Conservation (phyloP, 2,888 invertebrate species). For the Synergus umbraculus region DNA sequence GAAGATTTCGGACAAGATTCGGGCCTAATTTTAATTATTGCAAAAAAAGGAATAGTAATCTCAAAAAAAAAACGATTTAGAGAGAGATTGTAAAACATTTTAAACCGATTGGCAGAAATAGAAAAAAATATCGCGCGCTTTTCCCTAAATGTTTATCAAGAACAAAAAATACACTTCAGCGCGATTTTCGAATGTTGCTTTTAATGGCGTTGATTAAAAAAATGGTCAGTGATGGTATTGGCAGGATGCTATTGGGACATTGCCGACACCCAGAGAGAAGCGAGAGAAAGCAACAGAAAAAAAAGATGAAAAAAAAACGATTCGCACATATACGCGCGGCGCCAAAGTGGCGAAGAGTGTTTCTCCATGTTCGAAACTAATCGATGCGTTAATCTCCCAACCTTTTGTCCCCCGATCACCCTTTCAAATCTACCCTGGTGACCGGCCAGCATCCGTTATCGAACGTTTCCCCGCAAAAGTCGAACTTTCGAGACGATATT, state of each 20-base stretch:
- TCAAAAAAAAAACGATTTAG: no score
- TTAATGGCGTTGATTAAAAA: background rate
- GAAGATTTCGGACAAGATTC: background rate
- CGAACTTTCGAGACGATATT: constrained; percentile 30
- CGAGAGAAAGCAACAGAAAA: constrained; percentile 42
- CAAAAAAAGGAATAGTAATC: background rate
- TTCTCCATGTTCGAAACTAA: constrained; percentile 69
- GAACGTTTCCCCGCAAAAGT: constrained; percentile 45
- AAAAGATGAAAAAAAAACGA: constrained; percentile 49
- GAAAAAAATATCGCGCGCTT: background rate
- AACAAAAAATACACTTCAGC: background rate
- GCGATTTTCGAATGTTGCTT: background rate
- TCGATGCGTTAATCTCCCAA: constrained; percentile 72
- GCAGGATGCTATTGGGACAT: constrained; percentile 7
- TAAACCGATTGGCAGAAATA: no score
- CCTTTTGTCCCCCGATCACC: constrained; percentile 60
- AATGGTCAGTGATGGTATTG: constrained; percentile 5
- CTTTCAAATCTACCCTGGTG: constrained; percentile 48
- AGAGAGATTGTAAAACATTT: no score
- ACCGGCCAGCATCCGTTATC: constrained; percentile 47
- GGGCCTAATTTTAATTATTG: background rate
- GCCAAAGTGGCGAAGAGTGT: constrained; percentile 72
- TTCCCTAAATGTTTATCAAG: no score
- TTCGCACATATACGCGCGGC: constrained; percentile 27
- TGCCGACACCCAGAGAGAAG: constrained; percentile 17